Percentiles rank a stretch among this genome's conserved stretches.
Conservation (phyloP, 2,113 vertebrate genomes). For the Xerus inauris region DNA sequence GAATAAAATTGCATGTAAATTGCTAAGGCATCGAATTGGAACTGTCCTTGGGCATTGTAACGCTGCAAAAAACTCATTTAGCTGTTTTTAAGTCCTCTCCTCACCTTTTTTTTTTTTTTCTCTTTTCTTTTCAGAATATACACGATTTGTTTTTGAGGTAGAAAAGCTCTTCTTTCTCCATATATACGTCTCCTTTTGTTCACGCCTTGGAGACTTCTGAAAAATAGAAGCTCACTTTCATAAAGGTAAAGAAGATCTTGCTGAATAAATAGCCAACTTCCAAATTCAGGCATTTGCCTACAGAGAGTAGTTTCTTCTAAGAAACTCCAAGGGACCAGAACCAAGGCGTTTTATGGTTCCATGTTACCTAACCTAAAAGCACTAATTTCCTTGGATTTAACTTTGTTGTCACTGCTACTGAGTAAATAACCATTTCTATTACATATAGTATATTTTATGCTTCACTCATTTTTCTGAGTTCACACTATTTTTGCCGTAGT, state of each 20-base stretch:
- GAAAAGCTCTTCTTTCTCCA: slow-evolving; percentile 74
- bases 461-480: slow-evolving; percentile 56
- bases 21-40: slow-evolving; percentile 62
- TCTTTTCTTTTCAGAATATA: slow-evolving; percentile 53
- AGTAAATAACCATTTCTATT: slow-evolving; percentile 66
- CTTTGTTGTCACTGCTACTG: slow-evolving; percentile 51
- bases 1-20: slow-evolving; percentile 62
- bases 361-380: slow-evolving; percentile 25
- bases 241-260: slow-evolving; percentile 62
- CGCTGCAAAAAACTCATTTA: not conserved
- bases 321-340: slow-evolving; percentile 49
- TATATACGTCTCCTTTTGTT: slow-evolving; percentile 68
- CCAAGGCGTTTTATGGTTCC: not conserved
- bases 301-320: not conserved
- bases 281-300: slow-evolving; percentile 60
- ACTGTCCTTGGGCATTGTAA: slow-evolving; percentile 65
- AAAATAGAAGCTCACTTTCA: slow-evolving; percentile 46
- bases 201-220: slow-evolving; percentile 62
- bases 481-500: slow-evolving; percentile 59
- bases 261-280: slow-evolving; percentile 71
- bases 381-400: slow-evolving; percentile 42
- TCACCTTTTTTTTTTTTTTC: not conserved
- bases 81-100: slow-evolving; percentile 15
- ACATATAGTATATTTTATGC: slow-evolving; percentile 15
- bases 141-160: slow-evolving; percentile 65